A percentile compares a stretch with the other conserved stretches of the same genome.
Conservation (phyloP, 1,140 invertebrate genomes). For the Ceratina australensis region DNA sequence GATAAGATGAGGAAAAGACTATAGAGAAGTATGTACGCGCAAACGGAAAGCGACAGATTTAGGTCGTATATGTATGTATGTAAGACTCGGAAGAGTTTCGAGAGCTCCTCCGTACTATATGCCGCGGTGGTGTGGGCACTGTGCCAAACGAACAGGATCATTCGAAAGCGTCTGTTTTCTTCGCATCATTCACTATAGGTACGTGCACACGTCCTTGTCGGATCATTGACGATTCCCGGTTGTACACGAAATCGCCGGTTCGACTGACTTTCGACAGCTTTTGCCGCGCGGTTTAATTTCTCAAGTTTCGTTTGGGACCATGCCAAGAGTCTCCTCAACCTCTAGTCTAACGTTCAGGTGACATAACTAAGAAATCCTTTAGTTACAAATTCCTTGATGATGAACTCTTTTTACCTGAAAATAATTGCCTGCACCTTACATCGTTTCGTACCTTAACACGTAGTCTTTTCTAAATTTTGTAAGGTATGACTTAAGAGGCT, state of each 20-base stretch:
- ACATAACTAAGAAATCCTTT: too few species aligned
- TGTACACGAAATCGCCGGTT: constrained; percentile 45
- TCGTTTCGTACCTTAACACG: too few species aligned
- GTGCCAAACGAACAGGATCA: constrained; percentile 50
- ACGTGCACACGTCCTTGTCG: constrained; percentile 29
- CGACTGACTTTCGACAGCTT: constrained; percentile 38
- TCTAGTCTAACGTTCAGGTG: background rate
- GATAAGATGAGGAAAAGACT: constrained; percentile 34
- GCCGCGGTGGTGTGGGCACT: constrained; percentile 1
- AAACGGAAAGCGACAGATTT: constrained; percentile 63
- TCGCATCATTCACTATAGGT: constrained; percentile 31
- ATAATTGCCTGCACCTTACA: too few species aligned
- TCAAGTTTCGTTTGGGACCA: background rate
- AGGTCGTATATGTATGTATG: constrained; percentile 31
- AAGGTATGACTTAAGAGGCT: too few species aligned
- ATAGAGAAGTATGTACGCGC: constrained; percentile 6
- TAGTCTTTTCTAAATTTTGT: too few species aligned
- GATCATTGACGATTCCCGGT: constrained; percentile 39
- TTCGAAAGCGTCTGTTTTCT: constrained; percentile 55
- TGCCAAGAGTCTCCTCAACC: background rate
- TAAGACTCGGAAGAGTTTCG: constrained; percentile 50
- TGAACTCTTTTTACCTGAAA: too few species aligned
- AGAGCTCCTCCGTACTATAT: constrained; percentile 45
- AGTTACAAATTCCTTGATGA: too few species aligned
- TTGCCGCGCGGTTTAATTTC: constrained; percentile 17